Percentiles rank a stretch among this genome's conserved stretches.
These are phyloP conservation scores for Drosophila sordidapex DNA, from an alignment of 2,888 invertebrate genomes.

Conservation along the genomic window DNA sequence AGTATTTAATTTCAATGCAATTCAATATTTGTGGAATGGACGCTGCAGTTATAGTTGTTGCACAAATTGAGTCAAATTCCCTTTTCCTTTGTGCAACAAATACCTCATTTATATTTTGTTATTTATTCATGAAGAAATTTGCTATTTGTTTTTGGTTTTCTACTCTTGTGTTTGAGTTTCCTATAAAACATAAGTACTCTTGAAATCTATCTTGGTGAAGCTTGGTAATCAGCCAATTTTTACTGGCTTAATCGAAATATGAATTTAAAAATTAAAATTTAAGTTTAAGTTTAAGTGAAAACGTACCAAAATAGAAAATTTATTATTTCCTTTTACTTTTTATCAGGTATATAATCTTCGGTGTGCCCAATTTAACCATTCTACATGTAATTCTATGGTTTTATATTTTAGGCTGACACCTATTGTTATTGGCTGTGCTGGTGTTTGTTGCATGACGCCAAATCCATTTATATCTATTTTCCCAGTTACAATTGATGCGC, in stretches of 20 bases:
- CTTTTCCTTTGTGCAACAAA: constrained; percentile 19
- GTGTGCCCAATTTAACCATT: background rate
- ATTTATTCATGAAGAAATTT: constrained; percentile 70
- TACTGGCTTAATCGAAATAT: background rate
- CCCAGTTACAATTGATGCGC: constrained; percentile 43
- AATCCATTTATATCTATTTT: constrained; percentile 79
- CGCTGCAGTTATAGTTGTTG: constrained; percentile 42
- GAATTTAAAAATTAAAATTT: background rate
- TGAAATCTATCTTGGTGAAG: background rate
- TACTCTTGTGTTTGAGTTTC: background rate
- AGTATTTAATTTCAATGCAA: constrained; percentile 64
- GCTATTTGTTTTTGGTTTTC: constrained; percentile 23
- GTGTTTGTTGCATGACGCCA: constrained; percentile 46
- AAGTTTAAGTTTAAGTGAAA: too few species aligned
- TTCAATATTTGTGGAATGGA: constrained; percentile 70
- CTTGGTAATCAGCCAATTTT: background rate
- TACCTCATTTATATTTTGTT: constrained; percentile 49
- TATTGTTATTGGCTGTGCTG: constrained; percentile 40
- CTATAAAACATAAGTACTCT: background rate
- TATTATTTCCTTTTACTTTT: background rate
- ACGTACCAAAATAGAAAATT: background rate
- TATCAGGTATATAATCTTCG: background rate
- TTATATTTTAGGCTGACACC: constrained; percentile 27
- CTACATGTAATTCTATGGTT: background rate
- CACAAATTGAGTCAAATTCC: constrained; percentile 10